phyloP scores from a whole-genome alignment of 2,888 invertebrate genomes.

The Liodrosophila aerea region DNA sequence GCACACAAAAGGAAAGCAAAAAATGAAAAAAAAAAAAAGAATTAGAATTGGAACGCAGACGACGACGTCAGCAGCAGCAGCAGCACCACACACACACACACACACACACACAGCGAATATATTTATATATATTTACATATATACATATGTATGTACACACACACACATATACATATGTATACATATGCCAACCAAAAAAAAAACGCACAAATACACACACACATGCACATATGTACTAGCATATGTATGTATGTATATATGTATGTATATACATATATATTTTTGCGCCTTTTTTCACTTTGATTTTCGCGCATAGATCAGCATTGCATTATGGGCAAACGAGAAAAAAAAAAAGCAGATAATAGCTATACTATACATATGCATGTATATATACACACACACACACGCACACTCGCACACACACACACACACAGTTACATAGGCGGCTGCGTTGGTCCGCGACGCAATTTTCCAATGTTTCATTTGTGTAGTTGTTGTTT shows the following conservation, averaged over 20 bases:
- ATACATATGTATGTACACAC: neutral
- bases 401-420: neutral
- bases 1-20: conserved; percentile 39
- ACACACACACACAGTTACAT: neutral
- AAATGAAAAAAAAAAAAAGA: conserved; percentile 39
- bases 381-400: conserved; percentile 1
- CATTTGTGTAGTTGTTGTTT: conserved; percentile 7
- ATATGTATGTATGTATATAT: conserved; percentile 4
- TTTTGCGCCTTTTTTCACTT: conserved; percentile 45
- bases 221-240: neutral
- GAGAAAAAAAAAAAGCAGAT: conserved; percentile 4
- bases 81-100: conserved; percentile 32
- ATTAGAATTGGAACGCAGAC: conserved; percentile 61
- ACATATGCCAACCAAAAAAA: neutral
- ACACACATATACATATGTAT: neutral
- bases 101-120: conserved; percentile 26
- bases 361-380: conserved; percentile 15
- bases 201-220: neutral
- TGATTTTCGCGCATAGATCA: conserved; percentile 47
- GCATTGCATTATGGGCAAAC: conserved; percentile 43
- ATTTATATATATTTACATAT: conserved; percentile 1
- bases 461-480: conserved; percentile 56
- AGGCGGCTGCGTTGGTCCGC: conserved; percentile 21
- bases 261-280: conserved; percentile 17
- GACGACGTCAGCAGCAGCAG: conserved; percentile 41